Evolutionary conservation across 1,140 invertebrate genomes (phyloP).

Genomic region (Drosophila murphyi): DNA sequence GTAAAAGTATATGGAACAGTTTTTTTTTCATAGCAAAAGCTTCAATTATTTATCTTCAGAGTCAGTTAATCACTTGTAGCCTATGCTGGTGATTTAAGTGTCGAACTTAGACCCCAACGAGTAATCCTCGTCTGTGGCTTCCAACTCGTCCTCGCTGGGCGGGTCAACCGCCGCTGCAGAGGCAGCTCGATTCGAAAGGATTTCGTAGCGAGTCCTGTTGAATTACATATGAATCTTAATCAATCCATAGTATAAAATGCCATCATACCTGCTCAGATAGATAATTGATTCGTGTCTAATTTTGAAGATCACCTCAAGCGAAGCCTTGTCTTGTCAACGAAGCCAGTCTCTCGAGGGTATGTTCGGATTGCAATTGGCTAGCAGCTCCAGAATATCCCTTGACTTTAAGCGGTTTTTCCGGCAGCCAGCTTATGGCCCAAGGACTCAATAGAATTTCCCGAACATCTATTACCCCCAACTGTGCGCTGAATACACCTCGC

Average conservation of each 20-base stretch:
- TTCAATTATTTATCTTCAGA: slow-evolving; percentile 5
- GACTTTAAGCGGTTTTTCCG: slow-evolving; percentile 6
- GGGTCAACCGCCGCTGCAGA: slow-evolving; percentile 31
- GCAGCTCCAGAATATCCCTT: slow-evolving; percentile 9
- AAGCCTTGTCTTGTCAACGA: slow-evolving; percentile 14
- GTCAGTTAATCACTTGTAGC: no score
- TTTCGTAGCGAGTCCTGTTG: slow-evolving; percentile 4
- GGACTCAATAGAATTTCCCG: slow-evolving; percentile 20
- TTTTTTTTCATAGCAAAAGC: slow-evolving; percentile 1
- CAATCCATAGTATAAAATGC: slow-evolving; percentile 12
- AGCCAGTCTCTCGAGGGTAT: slow-evolving; percentile 4
- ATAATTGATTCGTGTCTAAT: slow-evolving; percentile 7
- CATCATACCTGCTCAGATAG: slow-evolving; percentile 8
- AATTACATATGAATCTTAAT: slow-evolving; percentile 22
- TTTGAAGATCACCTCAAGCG: slow-evolving; percentile 24
- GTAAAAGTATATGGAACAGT: neutral
- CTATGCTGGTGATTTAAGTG: no score
- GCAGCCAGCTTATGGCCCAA: slow-evolving; percentile 28
- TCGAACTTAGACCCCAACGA: slow-evolving; percentile 5
- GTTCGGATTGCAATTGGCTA: slow-evolving; percentile 7
- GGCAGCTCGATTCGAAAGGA: slow-evolving; percentile 21
- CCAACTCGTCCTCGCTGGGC: slow-evolving; percentile 15
- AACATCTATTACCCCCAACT: slow-evolving; percentile 30
- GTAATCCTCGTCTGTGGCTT: neutral
- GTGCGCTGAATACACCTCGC: slow-evolving; percentile 15